These are phyloP conservation scores for Gymnarchus niloticus DNA, from an alignment of 2,113 vertebrate genomes.

Conservation along the genomic window DNA sequence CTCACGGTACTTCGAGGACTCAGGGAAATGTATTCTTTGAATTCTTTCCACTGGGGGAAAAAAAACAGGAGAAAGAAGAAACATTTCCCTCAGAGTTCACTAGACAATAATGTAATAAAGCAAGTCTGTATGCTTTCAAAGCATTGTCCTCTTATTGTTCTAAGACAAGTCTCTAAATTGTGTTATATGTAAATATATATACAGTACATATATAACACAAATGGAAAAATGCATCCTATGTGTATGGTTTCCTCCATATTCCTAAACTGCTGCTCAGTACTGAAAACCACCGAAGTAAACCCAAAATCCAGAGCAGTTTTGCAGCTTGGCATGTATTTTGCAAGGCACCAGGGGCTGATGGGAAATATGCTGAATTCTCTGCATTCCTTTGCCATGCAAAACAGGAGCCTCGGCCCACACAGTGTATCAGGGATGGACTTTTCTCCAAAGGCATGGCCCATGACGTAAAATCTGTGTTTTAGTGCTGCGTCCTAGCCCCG, in stretches of 20 bases:
- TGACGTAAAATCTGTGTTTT: too few relatives aligned
- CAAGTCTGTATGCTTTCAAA: slow-evolving; percentile 16
- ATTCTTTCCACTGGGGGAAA: slow-evolving; percentile 6
- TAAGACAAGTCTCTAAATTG: slow-evolving; percentile 27
- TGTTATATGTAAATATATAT: background rate
- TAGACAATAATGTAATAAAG: slow-evolving; percentile 27
- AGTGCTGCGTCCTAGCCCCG: background rate
- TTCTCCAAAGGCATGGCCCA: background rate
- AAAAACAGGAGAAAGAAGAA: background rate
- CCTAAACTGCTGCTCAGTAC: background rate
- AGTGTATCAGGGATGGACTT: background rate
- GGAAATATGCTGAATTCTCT: background rate
- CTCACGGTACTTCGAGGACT: slow-evolving; percentile 17
- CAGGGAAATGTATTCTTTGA: slow-evolving; percentile 31
- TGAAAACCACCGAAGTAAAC: too few relatives aligned
- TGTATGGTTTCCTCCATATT: background rate
- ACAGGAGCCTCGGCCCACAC: background rate
- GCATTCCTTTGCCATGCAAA: background rate
- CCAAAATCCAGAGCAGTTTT: background rate
- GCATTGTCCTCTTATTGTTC: background rate
- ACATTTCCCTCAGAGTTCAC: slow-evolving; percentile 6
- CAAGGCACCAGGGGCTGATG: background rate
- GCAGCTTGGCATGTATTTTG: background rate
- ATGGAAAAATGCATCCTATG: background rate
- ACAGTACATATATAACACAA: background rate